A percentile compares a stretch with the other conserved stretches of the same genome.
Evolutionary conservation across 1,140 invertebrate species (phyloP).

Genomic region (Trinorchestia longiramus): DNA sequence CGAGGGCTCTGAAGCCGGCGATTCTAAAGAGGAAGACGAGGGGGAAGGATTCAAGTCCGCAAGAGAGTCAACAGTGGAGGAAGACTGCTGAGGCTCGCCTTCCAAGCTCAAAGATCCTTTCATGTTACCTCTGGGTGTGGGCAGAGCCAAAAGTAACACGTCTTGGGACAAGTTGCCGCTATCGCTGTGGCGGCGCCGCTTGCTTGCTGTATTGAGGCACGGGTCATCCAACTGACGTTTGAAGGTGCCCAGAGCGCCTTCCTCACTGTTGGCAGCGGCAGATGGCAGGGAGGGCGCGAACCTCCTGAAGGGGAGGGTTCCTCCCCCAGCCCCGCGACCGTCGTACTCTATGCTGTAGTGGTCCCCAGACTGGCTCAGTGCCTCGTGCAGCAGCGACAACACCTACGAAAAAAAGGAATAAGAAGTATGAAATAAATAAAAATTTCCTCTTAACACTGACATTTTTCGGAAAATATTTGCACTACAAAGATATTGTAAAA

Average conservation of each 20-base stretch:
- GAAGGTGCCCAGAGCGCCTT: constrained; percentile 58
- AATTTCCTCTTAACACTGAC: no score
- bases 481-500: no score
- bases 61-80: constrained; percentile 37
- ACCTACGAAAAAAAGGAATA: constrained; percentile 59
- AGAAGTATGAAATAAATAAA: no score
- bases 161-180: constrained; percentile 62
- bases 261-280: background rate
- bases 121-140: constrained; percentile 65
- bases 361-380: constrained; percentile 65
- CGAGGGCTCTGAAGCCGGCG: constrained; percentile 44
- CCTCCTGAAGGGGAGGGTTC: background rate
- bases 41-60: constrained; percentile 29
- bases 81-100: constrained; percentile 61
- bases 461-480: no score
- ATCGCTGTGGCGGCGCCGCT: constrained; percentile 65
- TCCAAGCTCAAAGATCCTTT: constrained; percentile 65
- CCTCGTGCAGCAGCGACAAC: constrained; percentile 64
- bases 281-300: background rate
- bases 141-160: constrained; percentile 57
- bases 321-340: constrained; percentile 44
- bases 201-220: constrained; percentile 60
- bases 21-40: constrained; percentile 46
- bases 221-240: constrained; percentile 64
- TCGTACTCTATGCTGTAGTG: constrained; percentile 66